phyloP scores from a whole-genome alignment of 1,140 invertebrate species.

The Rhyzopertha dominica region DNA sequence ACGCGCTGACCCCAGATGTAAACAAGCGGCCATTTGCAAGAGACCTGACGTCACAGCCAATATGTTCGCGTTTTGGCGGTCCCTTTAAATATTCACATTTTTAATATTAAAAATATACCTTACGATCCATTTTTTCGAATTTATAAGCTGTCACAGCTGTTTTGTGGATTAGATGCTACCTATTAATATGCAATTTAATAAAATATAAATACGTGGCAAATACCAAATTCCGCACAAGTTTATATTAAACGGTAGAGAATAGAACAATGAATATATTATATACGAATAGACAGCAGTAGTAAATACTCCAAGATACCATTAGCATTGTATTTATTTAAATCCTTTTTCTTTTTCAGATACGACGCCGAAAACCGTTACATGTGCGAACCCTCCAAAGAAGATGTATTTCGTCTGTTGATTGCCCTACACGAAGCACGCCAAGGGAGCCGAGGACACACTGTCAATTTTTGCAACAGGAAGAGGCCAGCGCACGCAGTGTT shows the following conservation, averaged over 20 bases:
- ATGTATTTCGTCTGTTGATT: slow-evolving; percentile 54
- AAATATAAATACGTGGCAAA: neutral
- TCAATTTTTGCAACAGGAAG: slow-evolving; percentile 58
- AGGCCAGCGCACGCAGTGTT: slow-evolving; percentile 54
- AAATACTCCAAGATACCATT: neutral
- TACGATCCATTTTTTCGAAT: no score
- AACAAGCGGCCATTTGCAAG: no score
- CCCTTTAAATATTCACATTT: no score
- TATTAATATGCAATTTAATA: slow-evolving; percentile 1
- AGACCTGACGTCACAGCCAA: no score
- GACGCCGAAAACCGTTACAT: slow-evolving; percentile 54
- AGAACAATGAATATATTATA: neutral
- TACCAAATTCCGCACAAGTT: slow-evolving; percentile 1
- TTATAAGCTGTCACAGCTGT: no score
- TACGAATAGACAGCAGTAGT: neutral
- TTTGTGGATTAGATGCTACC: neutral
- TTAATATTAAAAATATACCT: no score
- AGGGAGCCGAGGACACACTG: slow-evolving; percentile 50
- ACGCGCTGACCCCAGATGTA: no score
- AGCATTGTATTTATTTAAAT: no score
- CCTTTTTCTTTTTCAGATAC: slow-evolving; percentile 46
- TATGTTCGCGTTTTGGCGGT: no score
- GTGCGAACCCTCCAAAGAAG: slow-evolving; percentile 55
- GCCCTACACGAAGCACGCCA: slow-evolving; percentile 55
- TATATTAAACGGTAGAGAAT: neutral